Percentiles rank a stretch among this genome's conserved stretches.
phyloP scores from a whole-genome alignment of 2,797 vertebrate species.

The Adrianichthys oophorus region DNA sequence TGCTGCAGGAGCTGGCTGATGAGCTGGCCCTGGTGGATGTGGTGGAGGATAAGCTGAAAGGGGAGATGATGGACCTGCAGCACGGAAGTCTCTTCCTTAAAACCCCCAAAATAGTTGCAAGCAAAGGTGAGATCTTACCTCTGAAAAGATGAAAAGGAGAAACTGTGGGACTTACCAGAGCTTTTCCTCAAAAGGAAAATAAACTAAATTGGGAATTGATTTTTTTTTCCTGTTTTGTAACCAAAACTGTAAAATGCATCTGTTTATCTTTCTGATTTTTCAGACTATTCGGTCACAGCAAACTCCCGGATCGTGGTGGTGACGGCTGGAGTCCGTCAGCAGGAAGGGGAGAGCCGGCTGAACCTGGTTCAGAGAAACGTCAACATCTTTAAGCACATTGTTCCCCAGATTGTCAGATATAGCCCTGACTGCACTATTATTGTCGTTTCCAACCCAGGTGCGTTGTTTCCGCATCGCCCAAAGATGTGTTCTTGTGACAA shows the following conservation, averaged over 20 bases:
- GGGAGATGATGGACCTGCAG: constrained; percentile 97
- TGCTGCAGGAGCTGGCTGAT: constrained; percentile 84
- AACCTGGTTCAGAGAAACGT: constrained; percentile 97
- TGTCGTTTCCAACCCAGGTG: constrained; percentile 97
- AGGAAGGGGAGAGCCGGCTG: constrained; percentile 94
- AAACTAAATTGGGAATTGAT: too few relatives aligned
- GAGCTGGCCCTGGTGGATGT: constrained; percentile 95
- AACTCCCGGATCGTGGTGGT: constrained; percentile 93
- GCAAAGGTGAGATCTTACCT: constrained; percentile 78
- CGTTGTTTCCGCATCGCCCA: not conserved
- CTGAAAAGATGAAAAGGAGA: not conserved
- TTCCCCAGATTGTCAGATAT: constrained; percentile 90
- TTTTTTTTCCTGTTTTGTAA: too few relatives aligned
- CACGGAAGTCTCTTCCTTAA: constrained; percentile 94
- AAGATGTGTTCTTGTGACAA: not conserved
- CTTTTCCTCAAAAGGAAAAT: too few relatives aligned
- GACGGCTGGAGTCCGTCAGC: constrained; percentile 94
- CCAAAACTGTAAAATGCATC: too few relatives aligned
- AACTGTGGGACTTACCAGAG: too few relatives aligned
- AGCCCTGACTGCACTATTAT: constrained; percentile 91
- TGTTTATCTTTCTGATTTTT: not conserved
- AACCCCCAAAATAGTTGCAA: constrained; percentile 89
- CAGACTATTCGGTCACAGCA: constrained; percentile 92
- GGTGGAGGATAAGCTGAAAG: constrained; percentile 93
- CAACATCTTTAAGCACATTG: constrained; percentile 93